Percentiles rank a stretch among this genome's conserved stretches.
These are phyloP conservation scores for Micromussa lordhowensis DNA, from an alignment of 92 coral and sea anemone genomes.

Conservation along the genomic window DNA sequence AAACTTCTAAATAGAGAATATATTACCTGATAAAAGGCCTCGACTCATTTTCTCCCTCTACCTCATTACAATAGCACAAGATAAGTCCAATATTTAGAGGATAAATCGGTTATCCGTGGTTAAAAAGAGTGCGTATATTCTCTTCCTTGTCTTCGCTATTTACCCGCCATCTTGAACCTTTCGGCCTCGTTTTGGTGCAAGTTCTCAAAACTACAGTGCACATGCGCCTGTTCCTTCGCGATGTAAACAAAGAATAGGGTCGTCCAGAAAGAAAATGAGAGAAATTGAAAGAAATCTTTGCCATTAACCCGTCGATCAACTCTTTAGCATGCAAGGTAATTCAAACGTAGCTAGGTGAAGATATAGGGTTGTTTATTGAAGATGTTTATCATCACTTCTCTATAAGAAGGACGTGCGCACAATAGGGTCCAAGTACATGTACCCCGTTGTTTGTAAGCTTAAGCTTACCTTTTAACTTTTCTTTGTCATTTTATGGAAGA, in stretches of 20 bases:
- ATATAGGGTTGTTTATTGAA: background rate
- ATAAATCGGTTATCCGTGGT: background rate
- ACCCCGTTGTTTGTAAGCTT: no score
- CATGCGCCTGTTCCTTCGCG: background rate
- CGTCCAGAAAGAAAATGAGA: background rate
- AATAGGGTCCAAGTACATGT: no score
- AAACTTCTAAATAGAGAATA: background rate
- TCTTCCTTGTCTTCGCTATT: no score
- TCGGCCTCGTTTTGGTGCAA: conserved; percentile 10
- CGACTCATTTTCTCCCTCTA: conserved; percentile 32
- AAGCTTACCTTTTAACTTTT: background rate
- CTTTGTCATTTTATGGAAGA: background rate
- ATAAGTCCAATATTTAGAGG: background rate
- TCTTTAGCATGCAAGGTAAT: background rate
- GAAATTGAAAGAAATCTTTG: background rate
- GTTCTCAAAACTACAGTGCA: background rate
- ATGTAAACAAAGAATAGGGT: conserved; percentile 26
- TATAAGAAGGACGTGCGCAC: no score
- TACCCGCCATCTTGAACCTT: conserved; percentile 46
- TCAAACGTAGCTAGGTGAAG: background rate
- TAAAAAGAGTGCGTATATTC: no score
- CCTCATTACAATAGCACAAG: background rate
- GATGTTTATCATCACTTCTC: no score
- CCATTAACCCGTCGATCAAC: background rate
- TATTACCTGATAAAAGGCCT: conserved; percentile 55